These are phyloP conservation scores for Chaunax sp. DNA, from an alignment of 2,797 vertebrate species.

Conservation along the genomic window DNA sequence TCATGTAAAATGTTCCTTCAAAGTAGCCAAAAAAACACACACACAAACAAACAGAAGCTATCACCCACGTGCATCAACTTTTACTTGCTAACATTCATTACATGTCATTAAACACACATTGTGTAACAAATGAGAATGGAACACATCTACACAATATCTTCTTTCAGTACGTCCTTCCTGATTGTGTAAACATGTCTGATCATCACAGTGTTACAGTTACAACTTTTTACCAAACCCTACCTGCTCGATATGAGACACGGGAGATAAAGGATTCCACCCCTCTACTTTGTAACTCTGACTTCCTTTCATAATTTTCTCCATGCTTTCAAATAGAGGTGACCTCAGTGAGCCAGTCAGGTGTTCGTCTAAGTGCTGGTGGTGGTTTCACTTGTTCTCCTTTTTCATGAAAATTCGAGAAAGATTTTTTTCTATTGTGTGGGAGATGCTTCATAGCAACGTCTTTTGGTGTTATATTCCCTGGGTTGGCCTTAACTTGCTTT, in stretches of 20 bases:
- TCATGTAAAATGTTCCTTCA: not conserved
- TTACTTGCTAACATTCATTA: constrained; percentile 13
- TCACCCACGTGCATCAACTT: constrained; percentile 31
- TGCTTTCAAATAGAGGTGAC: not conserved
- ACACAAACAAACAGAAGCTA: constrained; percentile 9
- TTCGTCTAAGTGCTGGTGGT: no score
- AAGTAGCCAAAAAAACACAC: not conserved
- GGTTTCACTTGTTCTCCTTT: constrained; percentile 9
- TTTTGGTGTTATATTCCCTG: constrained; percentile 28
- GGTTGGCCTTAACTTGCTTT: constrained; percentile 38
- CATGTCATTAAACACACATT: constrained; percentile 17
- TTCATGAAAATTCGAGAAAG: constrained; percentile 31
- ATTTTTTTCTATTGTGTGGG: no score
- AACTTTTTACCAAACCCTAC: not conserved
- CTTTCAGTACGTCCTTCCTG: constrained; percentile 20
- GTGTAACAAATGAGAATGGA: constrained; percentile 22
- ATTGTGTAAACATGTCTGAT: constrained; percentile 15
- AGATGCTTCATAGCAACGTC: constrained; percentile 3
- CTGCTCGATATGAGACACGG: no score
- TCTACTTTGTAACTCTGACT: not conserved
- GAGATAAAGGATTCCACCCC: not conserved
- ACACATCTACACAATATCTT: no score
- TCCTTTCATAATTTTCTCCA: not conserved
- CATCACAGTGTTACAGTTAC: constrained; percentile 1
- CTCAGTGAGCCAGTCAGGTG: not conserved